Evolutionary conservation across 2,888 invertebrate genomes (phyloP).

Genomic region (Trachelus stipa): DNA sequence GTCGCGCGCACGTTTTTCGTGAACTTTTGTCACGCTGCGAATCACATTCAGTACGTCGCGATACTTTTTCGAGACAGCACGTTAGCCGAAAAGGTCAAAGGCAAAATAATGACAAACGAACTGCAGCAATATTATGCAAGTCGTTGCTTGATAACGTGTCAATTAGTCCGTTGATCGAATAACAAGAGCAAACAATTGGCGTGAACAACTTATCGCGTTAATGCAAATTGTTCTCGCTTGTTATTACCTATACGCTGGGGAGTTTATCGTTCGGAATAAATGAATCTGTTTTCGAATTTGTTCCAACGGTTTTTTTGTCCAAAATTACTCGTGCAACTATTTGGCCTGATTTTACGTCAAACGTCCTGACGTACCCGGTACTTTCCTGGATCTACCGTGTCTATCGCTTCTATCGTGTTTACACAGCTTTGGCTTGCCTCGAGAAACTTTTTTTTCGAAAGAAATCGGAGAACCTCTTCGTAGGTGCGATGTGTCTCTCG

Average conservation of each 20-base stretch:
- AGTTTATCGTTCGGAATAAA: neutral
- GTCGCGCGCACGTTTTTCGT: constrained; percentile 9
- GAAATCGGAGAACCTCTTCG: neutral
- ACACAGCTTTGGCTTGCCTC: neutral
- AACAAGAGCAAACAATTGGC: neutral
- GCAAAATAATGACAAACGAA: neutral
- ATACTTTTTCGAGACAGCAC: neutral
- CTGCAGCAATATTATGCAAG: neutral
- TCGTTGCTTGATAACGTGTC: neutral
- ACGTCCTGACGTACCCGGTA: neutral
- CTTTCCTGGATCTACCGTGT: neutral
- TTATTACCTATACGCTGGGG: neutral
- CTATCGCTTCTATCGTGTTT: neutral
- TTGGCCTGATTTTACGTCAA: neutral
- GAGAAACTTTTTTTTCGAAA: neutral
- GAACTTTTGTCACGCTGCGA: neutral
- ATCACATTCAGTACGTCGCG: neutral
- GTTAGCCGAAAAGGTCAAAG: neutral
- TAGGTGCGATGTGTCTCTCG: constrained; percentile 8
- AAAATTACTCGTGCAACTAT: neutral
- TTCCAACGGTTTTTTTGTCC: neutral
- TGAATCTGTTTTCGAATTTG: neutral
- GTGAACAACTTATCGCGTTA: neutral
- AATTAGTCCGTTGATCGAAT: neutral
- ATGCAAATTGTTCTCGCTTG: neutral